A percentile compares a stretch with the other conserved stretches of the same genome.
These are phyloP conservation scores for Rallus limicola DNA, from an alignment of 2,113 vertebrate species.

Conservation along the genomic window DNA sequence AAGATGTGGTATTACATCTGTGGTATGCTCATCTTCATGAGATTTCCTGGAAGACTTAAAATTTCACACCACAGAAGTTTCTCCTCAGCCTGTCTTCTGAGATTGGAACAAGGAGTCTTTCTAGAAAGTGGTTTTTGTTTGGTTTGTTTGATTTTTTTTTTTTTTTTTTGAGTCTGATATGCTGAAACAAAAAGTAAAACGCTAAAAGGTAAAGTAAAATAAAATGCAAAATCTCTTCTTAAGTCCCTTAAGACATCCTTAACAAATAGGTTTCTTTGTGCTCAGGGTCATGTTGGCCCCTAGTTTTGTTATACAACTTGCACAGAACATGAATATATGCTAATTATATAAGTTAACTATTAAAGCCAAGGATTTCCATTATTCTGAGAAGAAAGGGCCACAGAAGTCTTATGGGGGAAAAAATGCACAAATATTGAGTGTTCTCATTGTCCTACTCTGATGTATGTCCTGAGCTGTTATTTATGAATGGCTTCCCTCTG, in stretches of 20 bases:
- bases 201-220: background rate
- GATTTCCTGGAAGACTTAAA: constrained; percentile 3
- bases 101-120: background rate
- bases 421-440: background rate
- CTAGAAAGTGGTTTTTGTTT: background rate
- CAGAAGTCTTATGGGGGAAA: background rate
- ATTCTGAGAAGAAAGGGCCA: background rate
- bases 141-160: background rate
- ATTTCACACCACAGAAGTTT: background rate
- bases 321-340: background rate
- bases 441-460: background rate
- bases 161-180: background rate
- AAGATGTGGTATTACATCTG: background rate
- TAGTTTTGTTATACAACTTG: background rate
- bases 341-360: background rate
- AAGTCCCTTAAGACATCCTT: background rate
- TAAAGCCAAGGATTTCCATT: constrained; percentile 23
- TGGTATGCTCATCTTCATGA: background rate
- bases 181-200: background rate
- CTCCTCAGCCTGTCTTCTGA: background rate
- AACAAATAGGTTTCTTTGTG: background rate
- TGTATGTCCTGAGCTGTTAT: background rate
- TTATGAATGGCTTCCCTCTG: constrained; percentile 24
- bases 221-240: background rate
- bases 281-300: background rate